phyloP scores from a whole-genome alignment of 2,797 vertebrate species.

The Falco columbarius region DNA sequence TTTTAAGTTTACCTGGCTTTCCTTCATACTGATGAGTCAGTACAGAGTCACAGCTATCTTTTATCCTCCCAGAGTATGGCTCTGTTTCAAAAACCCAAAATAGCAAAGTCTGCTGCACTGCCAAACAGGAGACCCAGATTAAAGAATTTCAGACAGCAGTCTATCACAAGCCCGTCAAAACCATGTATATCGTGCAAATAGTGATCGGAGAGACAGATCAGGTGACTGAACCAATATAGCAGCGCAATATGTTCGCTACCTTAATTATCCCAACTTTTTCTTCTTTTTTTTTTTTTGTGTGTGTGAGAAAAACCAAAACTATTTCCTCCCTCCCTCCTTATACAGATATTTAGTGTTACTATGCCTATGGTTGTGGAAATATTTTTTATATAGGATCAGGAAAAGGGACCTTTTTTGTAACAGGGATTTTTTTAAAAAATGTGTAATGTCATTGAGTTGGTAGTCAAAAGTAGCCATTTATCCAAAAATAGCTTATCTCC shows the following conservation, averaged over 20 bases:
- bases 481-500: not conserved
- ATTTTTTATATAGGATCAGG: not conserved
- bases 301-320: constrained; percentile 34
- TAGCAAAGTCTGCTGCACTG: constrained; percentile 72
- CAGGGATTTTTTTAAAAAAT: not conserved
- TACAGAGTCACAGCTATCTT: constrained; percentile 43
- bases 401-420: not conserved
- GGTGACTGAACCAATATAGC: constrained; percentile 74
- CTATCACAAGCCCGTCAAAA: constrained; percentile 75
- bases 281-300: not conserved
- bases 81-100: constrained; percentile 71
- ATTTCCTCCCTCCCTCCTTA: constrained; percentile 18
- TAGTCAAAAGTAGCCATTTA: not conserved
- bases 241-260: constrained; percentile 68
- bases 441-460: not conserved
- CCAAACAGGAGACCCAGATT: constrained; percentile 73
- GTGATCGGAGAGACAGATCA: constrained; percentile 69
- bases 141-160: constrained; percentile 75
- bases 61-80: constrained; percentile 55
- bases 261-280: constrained; percentile 54
- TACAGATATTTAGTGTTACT: constrained; percentile 45
- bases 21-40: constrained; percentile 61
- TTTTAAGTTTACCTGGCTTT: constrained; percentile 35
- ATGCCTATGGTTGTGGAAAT: not conserved
- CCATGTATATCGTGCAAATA: constrained; percentile 68